These are phyloP conservation scores for Zelleria hepariella DNA, from an alignment of 2,888 invertebrate species.

Conservation along the genomic window DNA sequence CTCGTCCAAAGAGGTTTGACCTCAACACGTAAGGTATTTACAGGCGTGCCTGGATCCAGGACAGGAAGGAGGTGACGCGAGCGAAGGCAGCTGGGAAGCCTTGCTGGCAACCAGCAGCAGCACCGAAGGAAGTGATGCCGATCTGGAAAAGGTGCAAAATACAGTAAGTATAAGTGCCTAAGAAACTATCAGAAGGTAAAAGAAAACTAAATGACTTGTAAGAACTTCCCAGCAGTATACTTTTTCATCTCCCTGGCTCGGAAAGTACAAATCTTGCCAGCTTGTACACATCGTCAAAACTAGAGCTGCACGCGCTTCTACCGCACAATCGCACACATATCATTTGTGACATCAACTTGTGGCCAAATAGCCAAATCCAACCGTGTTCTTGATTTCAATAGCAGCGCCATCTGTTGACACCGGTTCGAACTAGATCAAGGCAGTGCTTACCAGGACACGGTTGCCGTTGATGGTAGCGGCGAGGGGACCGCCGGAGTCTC, in stretches of 20 bases:
- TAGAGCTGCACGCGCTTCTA: too few species aligned
- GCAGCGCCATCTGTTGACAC: background rate
- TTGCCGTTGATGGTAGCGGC: constrained; percentile 15
- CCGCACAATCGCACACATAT: too few species aligned
- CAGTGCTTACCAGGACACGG: constrained; percentile 6
- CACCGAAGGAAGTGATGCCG: constrained; percentile 7
- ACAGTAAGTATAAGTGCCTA: background rate
- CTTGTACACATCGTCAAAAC: too few species aligned
- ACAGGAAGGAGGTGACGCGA: constrained; percentile 8
- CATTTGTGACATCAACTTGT: too few species aligned
- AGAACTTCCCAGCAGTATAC: too few species aligned
- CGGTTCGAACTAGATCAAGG: background rate
- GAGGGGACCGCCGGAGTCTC: constrained; percentile 28
- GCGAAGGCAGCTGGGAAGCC: constrained; percentile 9
- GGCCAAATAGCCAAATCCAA: too few species aligned
- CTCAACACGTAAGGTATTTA: constrained; percentile 1
- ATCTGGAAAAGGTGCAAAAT: constrained; percentile 4
- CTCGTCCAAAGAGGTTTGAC: too few species aligned
- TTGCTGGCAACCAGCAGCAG: constrained; percentile 5
- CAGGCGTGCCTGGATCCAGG: constrained; percentile 10
- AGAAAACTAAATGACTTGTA: too few species aligned
- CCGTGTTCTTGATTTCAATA: too few species aligned
- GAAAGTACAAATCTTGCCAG: too few species aligned
- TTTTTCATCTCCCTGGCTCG: too few species aligned
- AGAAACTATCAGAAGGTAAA: background rate